phyloP scores from a whole-genome alignment of 2,113 vertebrate species.

The Spermophilus dauricus region DNA sequence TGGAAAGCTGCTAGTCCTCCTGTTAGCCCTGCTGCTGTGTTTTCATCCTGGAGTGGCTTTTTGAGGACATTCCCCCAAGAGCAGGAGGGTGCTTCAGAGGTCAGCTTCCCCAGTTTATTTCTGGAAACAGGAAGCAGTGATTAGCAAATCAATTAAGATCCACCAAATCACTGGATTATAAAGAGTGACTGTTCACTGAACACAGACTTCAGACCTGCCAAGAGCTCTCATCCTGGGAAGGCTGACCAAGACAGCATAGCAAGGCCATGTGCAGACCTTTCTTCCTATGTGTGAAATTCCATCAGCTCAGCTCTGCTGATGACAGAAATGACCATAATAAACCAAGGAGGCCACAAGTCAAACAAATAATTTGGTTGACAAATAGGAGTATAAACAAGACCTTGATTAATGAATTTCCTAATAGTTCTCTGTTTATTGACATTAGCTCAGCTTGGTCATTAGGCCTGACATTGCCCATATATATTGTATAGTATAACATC shows the following conservation, averaged over 20 bases:
- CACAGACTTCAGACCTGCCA: slow-evolving; percentile 37
- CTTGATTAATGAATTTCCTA: slow-evolving; percentile 83
- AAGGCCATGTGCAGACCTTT: background rate
- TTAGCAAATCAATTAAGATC: slow-evolving; percentile 68
- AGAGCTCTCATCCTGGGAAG: background rate
- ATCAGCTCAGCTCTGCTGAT: slow-evolving; percentile 24
- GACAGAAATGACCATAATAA: slow-evolving; percentile 78
- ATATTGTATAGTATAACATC: background rate
- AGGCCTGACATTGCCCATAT: slow-evolving; percentile 63
- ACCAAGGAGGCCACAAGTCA: slow-evolving; percentile 80
- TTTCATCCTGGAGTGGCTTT: slow-evolving; percentile 9
- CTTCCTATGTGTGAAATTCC: slow-evolving; percentile 32
- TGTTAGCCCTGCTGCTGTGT: background rate
- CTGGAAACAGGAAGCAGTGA: slow-evolving; percentile 67
- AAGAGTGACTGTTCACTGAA: slow-evolving; percentile 58
- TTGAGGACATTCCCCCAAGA: background rate
- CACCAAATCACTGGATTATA: background rate
- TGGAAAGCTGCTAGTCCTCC: background rate
- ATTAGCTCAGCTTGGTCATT: slow-evolving; percentile 80
- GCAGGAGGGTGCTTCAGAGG: slow-evolving; percentile 4
- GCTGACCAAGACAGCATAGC: background rate
- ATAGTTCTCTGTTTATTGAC: slow-evolving; percentile 85
- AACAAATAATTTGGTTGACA: slow-evolving; percentile 85
- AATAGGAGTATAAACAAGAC: slow-evolving; percentile 80
- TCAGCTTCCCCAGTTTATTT: background rate